Percentiles rank a stretch among this genome's conserved stretches.
phyloP scores from a whole-genome alignment of 2,888 invertebrate species.

The Meta bourneti region DNA sequence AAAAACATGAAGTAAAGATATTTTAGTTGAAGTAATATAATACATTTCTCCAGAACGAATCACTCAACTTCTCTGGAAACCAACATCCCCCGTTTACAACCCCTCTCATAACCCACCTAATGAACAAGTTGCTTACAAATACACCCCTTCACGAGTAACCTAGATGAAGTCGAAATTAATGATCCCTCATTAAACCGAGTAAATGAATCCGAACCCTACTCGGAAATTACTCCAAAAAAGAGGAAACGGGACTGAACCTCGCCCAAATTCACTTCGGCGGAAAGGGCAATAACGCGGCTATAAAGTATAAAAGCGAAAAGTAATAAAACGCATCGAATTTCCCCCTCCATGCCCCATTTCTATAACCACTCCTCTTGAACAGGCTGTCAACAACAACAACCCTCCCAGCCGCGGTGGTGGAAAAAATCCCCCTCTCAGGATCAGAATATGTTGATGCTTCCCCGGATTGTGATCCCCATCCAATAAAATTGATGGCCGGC shows the following conservation, averaged over 20 bases:
- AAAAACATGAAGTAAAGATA: too few species aligned
- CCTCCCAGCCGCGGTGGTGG: not conserved
- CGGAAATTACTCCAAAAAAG: not conserved
- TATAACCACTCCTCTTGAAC: slow-evolving; percentile 11
- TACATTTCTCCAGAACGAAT: too few species aligned
- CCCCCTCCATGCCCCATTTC: slow-evolving; percentile 4
- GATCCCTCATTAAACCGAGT: slow-evolving; percentile 1
- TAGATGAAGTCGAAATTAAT: not conserved
- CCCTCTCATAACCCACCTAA: not conserved
- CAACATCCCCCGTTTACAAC: too few species aligned
- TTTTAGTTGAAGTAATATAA: too few species aligned
- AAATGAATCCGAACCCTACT: not conserved
- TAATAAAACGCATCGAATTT: slow-evolving; percentile 22
- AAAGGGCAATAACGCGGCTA: slow-evolving; percentile 4
- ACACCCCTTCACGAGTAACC: not conserved
- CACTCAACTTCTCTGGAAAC: too few species aligned
- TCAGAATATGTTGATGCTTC: slow-evolving; percentile 62
- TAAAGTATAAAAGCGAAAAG: slow-evolving; percentile 27
- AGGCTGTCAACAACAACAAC: slow-evolving; percentile 41
- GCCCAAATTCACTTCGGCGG: not conserved
- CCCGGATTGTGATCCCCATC: slow-evolving; percentile 46
- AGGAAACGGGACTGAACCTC: not conserved
- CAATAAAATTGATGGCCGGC: slow-evolving; percentile 63
- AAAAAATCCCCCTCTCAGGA: slow-evolving; percentile 13
- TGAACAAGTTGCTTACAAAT: slow-evolving; percentile 1